Percentiles rank a stretch among this genome's conserved stretches.
Conservation (phyloP, 2,888 invertebrate genomes). For the Gordius sp. region DNA sequence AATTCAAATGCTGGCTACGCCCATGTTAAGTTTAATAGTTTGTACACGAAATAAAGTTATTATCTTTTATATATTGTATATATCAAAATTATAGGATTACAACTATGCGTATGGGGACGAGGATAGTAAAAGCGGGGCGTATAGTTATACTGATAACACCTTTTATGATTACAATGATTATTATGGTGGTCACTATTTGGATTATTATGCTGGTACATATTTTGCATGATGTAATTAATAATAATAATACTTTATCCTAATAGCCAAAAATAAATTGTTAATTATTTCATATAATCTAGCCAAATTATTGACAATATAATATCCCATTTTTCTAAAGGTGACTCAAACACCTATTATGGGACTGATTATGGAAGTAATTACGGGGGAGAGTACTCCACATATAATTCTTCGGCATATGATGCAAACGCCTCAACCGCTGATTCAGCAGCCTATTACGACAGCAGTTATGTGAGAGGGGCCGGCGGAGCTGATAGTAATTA, state of each 20-base stretch:
- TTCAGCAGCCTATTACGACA: too few relatives aligned
- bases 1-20: too few relatives aligned
- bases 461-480: not conserved
- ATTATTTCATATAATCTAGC: not conserved
- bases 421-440: too few relatives aligned
- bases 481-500: not conserved
- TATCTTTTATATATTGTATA: too few relatives aligned
- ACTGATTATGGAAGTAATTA: not conserved
- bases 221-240: not conserved
- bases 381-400: not conserved
- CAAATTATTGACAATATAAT: not conserved
- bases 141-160: not conserved
- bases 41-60: too few relatives aligned
- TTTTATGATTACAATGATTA: constrained; percentile 11
- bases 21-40: too few relatives aligned
- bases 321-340: not conserved
- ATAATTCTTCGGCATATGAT: constrained; percentile 9
- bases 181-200: not conserved
- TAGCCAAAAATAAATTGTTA: too few relatives aligned
- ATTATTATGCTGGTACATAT: constrained; percentile 4
- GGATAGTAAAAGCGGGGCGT: not conserved
- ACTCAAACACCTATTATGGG: not conserved
- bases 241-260: too few relatives aligned
- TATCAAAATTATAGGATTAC: not conserved
- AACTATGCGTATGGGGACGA: not conserved